A percentile compares a stretch with the other conserved stretches of the same genome.
Evolutionary conservation across 2,113 vertebrate genomes (phyloP).

Genomic region (Bufo bufo): DNA sequence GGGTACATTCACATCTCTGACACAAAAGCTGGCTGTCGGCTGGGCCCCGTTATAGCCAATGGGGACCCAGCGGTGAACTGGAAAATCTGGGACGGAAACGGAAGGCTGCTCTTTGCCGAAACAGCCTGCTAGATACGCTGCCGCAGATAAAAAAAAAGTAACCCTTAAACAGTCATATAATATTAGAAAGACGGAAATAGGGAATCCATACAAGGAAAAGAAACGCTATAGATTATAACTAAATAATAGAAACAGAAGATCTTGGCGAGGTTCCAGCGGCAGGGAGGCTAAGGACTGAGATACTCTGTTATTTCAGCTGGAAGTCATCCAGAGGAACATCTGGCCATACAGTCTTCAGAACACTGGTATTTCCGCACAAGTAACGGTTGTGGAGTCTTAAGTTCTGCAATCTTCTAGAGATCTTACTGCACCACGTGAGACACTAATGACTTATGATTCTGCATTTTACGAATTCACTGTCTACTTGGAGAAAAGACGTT

Average conservation of each 20-base stretch:
- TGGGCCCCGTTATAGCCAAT: no score
- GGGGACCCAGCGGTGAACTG: neutral
- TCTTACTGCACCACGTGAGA: neutral
- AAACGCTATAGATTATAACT: neutral
- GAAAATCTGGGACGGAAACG: no score
- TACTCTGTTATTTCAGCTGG: slow-evolving; percentile 49
- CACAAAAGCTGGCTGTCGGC: no score
- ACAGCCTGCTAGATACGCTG: no score
- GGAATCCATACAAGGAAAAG: neutral
- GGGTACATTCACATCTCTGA: no score
- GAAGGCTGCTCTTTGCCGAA: no score
- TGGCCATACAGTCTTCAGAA: slow-evolving; percentile 28
- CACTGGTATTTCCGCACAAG: slow-evolving; percentile 53
- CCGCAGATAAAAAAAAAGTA: no score
- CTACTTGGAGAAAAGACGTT: neutral
- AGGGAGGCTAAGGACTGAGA: slow-evolving; percentile 37
- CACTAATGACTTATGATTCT: neutral
- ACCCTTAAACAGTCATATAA: neutral
- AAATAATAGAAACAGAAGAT: neutral
- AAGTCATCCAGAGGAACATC: slow-evolving; percentile 43
- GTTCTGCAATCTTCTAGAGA: neutral
- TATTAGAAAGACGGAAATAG: neutral
- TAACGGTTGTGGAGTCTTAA: slow-evolving; percentile 18
- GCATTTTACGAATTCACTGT: slow-evolving; percentile 23
- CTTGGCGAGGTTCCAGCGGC: slow-evolving; percentile 7